Conservation (phyloP, 2,113 vertebrate genomes). For the Grantiella picta region DNA sequence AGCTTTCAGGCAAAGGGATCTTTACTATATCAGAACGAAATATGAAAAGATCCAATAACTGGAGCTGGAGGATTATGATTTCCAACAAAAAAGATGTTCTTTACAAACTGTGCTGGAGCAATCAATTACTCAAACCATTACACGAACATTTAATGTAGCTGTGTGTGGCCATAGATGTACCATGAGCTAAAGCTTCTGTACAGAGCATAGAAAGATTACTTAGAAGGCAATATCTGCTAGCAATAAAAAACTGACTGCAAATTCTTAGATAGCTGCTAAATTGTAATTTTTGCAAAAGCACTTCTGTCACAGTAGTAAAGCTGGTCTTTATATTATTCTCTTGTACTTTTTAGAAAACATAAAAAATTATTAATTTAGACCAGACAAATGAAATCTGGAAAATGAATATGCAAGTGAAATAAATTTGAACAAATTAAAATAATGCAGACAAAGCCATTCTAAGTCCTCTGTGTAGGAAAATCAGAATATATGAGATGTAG, state of each 20-base stretch:
- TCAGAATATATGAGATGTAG: neutral
- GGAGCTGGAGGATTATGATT: neutral
- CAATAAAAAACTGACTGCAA: neutral
- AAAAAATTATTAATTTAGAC: neutral
- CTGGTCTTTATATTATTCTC: neutral
- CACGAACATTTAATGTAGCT: neutral
- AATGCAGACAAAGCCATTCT: neutral
- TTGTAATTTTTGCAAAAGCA: neutral
- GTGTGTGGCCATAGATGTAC: neutral
- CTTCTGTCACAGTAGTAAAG: neutral
- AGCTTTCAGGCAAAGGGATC: neutral
- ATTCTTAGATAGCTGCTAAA: neutral
- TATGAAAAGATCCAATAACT: neutral
- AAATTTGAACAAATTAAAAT: neutral
- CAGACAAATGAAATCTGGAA: neutral
- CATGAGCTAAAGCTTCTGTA: neutral
- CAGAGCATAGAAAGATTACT: neutral
- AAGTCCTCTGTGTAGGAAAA: neutral
- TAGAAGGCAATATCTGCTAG: neutral
- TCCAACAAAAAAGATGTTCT: neutral
- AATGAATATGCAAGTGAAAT: neutral
- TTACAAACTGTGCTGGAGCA: neutral
- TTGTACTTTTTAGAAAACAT: neutral
- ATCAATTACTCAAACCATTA: neutral
- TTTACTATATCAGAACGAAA: neutral